These are phyloP conservation scores for Pygmarrhopalites habei DNA, from an alignment of 1,140 invertebrate genomes.

Conservation along the genomic window DNA sequence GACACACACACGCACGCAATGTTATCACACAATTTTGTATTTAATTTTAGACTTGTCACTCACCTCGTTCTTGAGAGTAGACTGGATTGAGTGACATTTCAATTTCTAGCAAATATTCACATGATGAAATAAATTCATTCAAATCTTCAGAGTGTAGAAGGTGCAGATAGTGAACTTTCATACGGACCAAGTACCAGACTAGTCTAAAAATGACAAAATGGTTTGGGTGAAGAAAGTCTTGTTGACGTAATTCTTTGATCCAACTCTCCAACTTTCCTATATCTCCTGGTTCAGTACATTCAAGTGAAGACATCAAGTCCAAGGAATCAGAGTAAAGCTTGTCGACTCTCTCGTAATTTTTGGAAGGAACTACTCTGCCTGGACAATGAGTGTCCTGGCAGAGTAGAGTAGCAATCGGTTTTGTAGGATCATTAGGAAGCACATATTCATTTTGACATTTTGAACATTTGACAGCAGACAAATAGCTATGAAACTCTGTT, in stretches of 20 bases:
- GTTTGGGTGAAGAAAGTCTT: constrained; percentile 1
- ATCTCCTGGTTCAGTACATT: background rate
- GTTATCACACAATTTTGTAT: too few species aligned
- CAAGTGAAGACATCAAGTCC: too few species aligned
- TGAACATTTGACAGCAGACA: background rate
- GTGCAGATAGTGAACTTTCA: background rate
- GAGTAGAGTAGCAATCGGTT: background rate
- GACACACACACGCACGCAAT: too few species aligned
- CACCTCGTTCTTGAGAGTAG: background rate
- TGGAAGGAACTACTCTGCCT: background rate
- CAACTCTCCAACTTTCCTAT: background rate
- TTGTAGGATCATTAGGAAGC: background rate
- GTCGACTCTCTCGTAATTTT: background rate
- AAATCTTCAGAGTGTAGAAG: background rate
- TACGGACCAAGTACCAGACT: background rate
- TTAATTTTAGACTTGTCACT: too few species aligned
- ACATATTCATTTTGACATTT: background rate
- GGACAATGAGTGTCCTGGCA: background rate
- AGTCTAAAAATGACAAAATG: background rate
- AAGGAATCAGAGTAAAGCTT: background rate
- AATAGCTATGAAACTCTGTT: background rate
- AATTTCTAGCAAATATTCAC: background rate
- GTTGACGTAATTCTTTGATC: background rate
- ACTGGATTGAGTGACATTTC: background rate
- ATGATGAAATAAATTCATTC: background rate